Base-by-base conservation (phyloP, 2,888 invertebrate species). In the Epinotia nisella region DNA sequence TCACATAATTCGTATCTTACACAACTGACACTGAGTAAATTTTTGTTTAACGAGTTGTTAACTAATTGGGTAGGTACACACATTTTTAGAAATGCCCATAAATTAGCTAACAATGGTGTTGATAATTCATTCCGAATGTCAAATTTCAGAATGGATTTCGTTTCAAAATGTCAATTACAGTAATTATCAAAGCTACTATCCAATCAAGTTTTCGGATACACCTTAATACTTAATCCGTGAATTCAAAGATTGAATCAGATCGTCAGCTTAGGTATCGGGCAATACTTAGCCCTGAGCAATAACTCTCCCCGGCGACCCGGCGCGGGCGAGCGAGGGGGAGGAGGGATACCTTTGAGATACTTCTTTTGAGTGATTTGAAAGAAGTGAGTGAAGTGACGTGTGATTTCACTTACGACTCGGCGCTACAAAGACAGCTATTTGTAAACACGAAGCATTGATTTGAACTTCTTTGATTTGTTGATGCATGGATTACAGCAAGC, bases 321-420 rank as follows among this genome's bases (percentile, higher is more conserved):
- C 41, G 15, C 9, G 41, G 15, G 39, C 39, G 13, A 19, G 35
- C n/a, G 39, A n/a, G 35, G 45, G 35, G 13, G n/a, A 35, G 21
- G 51, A 17, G 56, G 45, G 9, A 21, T 11, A 5, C 24, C 55
- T 45, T 62, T 64, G 62, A n/a, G 61, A 62, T 45, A 68, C 15
- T 51, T 41, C 15, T 66, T 60, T 66, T 60, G 66, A 71, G 29
- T 66, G 60, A 60, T 66, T 66, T 60, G 53, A 66, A 71, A 66
- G 41, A 60, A 53, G 15, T 5, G 21, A 51, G 35, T 60, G 49
- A 15, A 55, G 17, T 60, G 55, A 53, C 55, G 55, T 55, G 19
- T 45, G 60, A 19, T 24, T 53, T 41, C 66, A 60, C 60, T 60
- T 45, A 45, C 41, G 51, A 51, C 39, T 45, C 29, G 45, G 49